These are phyloP conservation scores for Hemiscyllium ocellatum DNA, from an alignment of 2,113 vertebrate species.

Conservation along the genomic window DNA sequence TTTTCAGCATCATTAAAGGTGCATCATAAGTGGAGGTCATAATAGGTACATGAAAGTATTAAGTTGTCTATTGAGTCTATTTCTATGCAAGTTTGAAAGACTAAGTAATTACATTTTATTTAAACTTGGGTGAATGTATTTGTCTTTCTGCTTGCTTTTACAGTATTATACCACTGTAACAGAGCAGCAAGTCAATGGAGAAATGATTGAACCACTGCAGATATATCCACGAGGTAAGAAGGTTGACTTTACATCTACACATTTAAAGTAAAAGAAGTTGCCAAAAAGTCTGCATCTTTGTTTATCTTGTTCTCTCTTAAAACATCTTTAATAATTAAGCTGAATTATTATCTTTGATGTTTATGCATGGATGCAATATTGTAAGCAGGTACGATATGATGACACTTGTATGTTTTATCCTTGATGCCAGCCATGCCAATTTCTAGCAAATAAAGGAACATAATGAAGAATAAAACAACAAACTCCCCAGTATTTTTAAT, in stretches of 20 bases:
- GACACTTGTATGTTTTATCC: not conserved
- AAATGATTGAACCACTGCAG: constrained; percentile 87
- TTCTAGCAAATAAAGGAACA: not conserved
- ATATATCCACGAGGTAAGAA: constrained; percentile 87
- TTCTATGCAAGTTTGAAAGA: constrained; percentile 23
- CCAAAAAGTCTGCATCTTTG: not conserved
- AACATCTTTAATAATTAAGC: not conserved
- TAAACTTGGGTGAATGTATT: not conserved
- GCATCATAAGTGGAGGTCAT: not conserved
- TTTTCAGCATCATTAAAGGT: not conserved
- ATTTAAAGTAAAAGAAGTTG: not conserved
- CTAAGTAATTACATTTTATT: not conserved
- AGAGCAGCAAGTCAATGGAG: constrained; percentile 89
- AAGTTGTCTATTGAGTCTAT: not conserved
- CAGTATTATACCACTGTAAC: constrained; percentile 93
- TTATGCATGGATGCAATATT: not conserved
- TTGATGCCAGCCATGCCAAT: not conserved
- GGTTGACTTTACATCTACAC: not conserved
- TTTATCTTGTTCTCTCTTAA: not conserved
- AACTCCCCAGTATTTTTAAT: not conserved
- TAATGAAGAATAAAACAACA: not conserved
- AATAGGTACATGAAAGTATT: not conserved
- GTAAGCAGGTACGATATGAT: not conserved
- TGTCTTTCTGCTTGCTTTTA: constrained; percentile 49
- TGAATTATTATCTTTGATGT: not conserved